These are phyloP conservation scores for Spisula subtruncata DNA, from an alignment of 2,888 invertebrate species.

Conservation along the genomic window DNA sequence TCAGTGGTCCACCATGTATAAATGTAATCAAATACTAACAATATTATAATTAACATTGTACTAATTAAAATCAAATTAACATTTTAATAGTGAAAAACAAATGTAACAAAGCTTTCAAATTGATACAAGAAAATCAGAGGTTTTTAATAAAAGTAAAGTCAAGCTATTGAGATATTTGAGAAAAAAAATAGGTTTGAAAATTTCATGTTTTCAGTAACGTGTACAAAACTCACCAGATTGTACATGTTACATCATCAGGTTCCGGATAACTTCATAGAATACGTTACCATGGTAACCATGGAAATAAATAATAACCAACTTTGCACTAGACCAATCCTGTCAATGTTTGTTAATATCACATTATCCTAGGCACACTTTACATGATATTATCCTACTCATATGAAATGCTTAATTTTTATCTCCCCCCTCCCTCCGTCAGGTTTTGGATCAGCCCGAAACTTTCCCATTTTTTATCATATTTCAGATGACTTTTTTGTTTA, in stretches of 20 bases:
- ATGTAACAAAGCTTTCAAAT: background rate
- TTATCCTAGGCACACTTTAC: background rate
- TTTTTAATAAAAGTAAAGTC: background rate
- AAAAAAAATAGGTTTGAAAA: background rate
- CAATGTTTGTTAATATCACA: background rate
- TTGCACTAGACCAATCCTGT: background rate
- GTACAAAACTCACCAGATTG: slow-evolving; percentile 31
- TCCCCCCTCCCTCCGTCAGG: too few relatives aligned
- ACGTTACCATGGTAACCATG: background rate
- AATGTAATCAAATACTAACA: too few relatives aligned
- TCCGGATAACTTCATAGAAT: slow-evolving; percentile 18
- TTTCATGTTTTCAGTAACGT: background rate
- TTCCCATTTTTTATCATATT: too few relatives aligned
- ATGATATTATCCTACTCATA: background rate
- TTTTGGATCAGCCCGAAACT: too few relatives aligned
- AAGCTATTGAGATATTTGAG: too few relatives aligned
- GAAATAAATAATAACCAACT: background rate
- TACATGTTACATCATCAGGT: background rate
- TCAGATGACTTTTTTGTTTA: too few relatives aligned
- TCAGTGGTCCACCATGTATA: too few relatives aligned
- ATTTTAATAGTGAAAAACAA: too few relatives aligned
- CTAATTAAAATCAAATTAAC: too few relatives aligned
- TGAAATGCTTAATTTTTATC: background rate
- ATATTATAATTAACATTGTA: too few relatives aligned
- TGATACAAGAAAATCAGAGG: background rate